Evolutionary conservation across 2,113 vertebrate genomes (phyloP), one percentile per base, ranked within the genome.

Genomic region (Ammodytes dubius): DNA sequence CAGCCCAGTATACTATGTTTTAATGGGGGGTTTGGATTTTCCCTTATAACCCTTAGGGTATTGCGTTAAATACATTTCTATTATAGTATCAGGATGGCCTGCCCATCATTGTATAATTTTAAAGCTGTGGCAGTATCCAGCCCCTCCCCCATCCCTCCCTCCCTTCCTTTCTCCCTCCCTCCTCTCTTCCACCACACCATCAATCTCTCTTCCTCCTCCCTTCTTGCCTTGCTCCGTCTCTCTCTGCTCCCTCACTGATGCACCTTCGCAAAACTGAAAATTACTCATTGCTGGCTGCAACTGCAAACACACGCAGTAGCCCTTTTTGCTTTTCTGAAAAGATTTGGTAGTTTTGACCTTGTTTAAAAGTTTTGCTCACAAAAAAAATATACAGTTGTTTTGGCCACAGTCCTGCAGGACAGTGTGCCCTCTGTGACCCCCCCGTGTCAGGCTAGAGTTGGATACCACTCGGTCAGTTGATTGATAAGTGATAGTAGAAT

Each of bases 71-170:
- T 17, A 50, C 0, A 13, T 46, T 66, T 64, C 37, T 63, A 46
- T 54, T 58, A 47, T 47, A 42, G 27, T 27, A 27, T 27, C 27
- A 27, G 27, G 39, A 71, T 53, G 49, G 47, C 15, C 74, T 47
- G 54, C 61, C 65, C 37, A 35, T 46, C 42, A 70, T 70, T 64
- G 70, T 80, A 40, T 60, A 70, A 27, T 15, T 76, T 15, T 19
- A 0, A 17, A 6, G 2, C 40, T 50, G 19, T 57, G 63, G 71
- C 59, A 43, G 69, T 67, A 54, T 45, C 72, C 77, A 54, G 52
- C 79, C 61, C 70, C 43, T 35, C 57, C 59, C 0, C 17, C 47
- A 14, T 59, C 72, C 50, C 52, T 13, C 2, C 46, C 58, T 61
- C 37, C 40, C 13, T 40, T 49, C 61, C 39, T 77, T 47, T 43